Evolutionary conservation across 1,140 invertebrate genomes (phyloP).

Genomic region (Drosophila ohnishii): DNA sequence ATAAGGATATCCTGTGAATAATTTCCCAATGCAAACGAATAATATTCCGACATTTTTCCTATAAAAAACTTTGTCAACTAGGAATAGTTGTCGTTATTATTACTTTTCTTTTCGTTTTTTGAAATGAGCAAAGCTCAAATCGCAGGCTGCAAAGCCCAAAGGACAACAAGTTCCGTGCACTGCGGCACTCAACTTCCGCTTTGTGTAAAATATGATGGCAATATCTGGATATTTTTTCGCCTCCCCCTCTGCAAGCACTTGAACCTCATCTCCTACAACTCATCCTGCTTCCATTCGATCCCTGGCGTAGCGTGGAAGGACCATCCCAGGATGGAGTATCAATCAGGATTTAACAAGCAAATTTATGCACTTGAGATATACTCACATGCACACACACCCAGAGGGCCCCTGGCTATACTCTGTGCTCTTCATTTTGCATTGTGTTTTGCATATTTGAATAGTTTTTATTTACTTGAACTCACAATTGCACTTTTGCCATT

Average conservation of each 20-base stretch:
- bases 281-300: conserved; percentile 2
- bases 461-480: conserved; percentile 82
- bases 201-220: conserved; percentile 35
- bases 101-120: background rate
- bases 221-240: conserved; percentile 25
- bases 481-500: conserved; percentile 82
- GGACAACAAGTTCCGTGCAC: conserved; percentile 13
- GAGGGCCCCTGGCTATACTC: conserved; percentile 17
- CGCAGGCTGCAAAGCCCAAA: conserved; percentile 10
- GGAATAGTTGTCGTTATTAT: conserved; percentile 8
- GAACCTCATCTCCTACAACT: background rate
- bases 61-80: conserved; percentile 7
- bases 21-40: conserved; percentile 10
- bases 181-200: conserved; percentile 20
- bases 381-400: conserved; percentile 19
- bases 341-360: conserved; percentile 79
- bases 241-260: background rate
- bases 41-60: background rate
- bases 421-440: conserved; percentile 69
- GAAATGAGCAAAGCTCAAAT: conserved; percentile 9
- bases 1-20: conserved; percentile 1
- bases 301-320: conserved; percentile 11
- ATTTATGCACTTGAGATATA: conserved; percentile 73
- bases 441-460: conserved; percentile 81
- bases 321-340: conserved; percentile 66